phyloP scores from a whole-genome alignment of 2,888 invertebrate genomes.

The Mechanitis mazaeus region DNA sequence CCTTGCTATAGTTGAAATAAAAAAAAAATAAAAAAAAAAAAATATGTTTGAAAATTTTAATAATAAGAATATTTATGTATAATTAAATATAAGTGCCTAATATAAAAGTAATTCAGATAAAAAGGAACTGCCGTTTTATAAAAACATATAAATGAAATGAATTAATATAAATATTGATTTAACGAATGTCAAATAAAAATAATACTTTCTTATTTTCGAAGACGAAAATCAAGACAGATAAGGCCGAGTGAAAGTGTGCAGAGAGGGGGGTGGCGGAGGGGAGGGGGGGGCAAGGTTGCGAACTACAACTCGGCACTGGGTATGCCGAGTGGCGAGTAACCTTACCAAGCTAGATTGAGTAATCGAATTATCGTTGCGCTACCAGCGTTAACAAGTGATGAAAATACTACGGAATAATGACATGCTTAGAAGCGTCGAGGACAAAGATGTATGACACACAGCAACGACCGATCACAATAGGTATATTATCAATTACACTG shows the following conservation, averaged over 20 bases:
- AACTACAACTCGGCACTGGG: conserved; percentile 42
- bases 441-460: neutral
- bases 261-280: conserved; percentile 39
- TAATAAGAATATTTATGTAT: too few species aligned
- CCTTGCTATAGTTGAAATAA: too few species aligned
- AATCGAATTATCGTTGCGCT: conserved; percentile 68
- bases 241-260: conserved; percentile 62
- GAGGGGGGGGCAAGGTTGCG: conserved; percentile 63
- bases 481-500: too few species aligned
- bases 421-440: neutral
- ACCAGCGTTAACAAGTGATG: conserved; percentile 48
- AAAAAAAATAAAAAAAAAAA: too few species aligned
- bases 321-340: conserved; percentile 23
- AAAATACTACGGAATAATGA: conserved; percentile 6
- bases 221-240: conserved; percentile 43
- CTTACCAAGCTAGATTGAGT: conserved; percentile 67
- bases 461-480: neutral
- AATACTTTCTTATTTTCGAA: conserved; percentile 27
- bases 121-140: too few species aligned
- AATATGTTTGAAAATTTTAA: too few species aligned
- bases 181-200: neutral
- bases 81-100: too few species aligned
- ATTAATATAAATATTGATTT: neutral
- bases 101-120: too few species aligned
- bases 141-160: too few species aligned